These are phyloP conservation scores for Chaetorhynchus papuensis DNA, from an alignment of 2,113 vertebrate species.

Conservation along the genomic window DNA sequence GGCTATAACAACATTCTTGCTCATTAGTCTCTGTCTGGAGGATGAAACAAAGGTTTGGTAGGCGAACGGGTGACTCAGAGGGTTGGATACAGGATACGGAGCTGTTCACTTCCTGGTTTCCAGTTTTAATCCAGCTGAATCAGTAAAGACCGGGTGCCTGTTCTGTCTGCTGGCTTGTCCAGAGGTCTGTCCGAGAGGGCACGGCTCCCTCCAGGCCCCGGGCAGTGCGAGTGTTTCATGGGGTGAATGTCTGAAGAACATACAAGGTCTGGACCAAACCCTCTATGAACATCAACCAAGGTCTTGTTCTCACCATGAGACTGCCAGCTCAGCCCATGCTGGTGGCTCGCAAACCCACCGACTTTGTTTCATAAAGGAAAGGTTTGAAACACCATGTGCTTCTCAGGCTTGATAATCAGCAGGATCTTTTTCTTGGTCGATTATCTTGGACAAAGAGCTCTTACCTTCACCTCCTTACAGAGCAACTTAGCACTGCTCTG, in stretches of 20 bases:
- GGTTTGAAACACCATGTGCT: background rate
- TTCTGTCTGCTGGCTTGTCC: background rate
- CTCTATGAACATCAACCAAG: background rate
- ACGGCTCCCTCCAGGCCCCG: background rate
- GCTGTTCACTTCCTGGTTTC: background rate
- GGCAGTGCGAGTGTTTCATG: background rate
- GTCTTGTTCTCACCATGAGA: background rate
- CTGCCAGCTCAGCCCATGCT: background rate
- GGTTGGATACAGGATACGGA: conserved; percentile 13
- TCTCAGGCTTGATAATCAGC: background rate
- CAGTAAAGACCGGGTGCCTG: background rate
- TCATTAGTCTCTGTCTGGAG: background rate
- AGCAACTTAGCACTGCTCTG: background rate
- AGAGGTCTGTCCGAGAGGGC: background rate
- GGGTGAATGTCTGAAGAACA: background rate
- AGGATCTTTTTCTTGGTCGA: background rate
- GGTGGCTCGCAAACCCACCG: background rate
- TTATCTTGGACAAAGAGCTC: background rate
- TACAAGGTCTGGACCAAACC: background rate
- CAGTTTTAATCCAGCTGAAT: conserved; percentile 32
- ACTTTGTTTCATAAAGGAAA: background rate
- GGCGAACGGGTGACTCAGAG: conserved; percentile 25
- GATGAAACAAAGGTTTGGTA: conserved; percentile 8
- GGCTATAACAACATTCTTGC: background rate
- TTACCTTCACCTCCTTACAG: background rate